Conservation (phyloP, 2,113 vertebrate genomes). For the Brachypodius melanocephalos region DNA sequence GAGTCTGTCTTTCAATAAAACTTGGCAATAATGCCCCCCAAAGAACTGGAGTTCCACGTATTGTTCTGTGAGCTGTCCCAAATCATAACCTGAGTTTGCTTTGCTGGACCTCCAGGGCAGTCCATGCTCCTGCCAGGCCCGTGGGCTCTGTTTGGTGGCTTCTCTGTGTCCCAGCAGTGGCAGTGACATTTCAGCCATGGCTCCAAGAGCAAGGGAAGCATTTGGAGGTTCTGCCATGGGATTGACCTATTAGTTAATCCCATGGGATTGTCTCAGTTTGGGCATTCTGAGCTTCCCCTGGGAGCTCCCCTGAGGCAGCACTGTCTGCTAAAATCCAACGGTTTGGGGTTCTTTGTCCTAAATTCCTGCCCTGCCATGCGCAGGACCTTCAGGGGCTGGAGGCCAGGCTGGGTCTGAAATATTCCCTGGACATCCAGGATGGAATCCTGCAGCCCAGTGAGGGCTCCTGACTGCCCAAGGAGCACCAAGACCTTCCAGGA, state of each 20-base stretch:
- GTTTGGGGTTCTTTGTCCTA: not conserved
- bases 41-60: too few relatives aligned
- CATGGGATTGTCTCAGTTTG: not conserved
- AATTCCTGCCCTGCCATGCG: not conserved
- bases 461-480: not conserved
- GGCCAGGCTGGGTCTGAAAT: not conserved
- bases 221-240: not conserved
- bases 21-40: too few relatives aligned
- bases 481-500: not conserved
- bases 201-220: not conserved
- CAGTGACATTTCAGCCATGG: not conserved
- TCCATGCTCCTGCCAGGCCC: not conserved
- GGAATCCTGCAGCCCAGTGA: not conserved
- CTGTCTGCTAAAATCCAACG: accelerated
- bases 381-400: not conserved
- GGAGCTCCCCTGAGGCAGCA: not conserved
- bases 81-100: not conserved
- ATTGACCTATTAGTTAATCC: not conserved
- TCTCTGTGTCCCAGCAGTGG: not conserved
- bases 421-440: not conserved
- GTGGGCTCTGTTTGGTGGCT: not conserved
- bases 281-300: not conserved
- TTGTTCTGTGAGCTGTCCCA: too few relatives aligned
- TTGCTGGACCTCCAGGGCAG: not conserved
- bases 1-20: too few relatives aligned